Evolutionary conservation across 2,113 vertebrate genomes (phyloP), one percentile per base, ranked within the genome.

Genomic region (Pipa parva): DNA sequence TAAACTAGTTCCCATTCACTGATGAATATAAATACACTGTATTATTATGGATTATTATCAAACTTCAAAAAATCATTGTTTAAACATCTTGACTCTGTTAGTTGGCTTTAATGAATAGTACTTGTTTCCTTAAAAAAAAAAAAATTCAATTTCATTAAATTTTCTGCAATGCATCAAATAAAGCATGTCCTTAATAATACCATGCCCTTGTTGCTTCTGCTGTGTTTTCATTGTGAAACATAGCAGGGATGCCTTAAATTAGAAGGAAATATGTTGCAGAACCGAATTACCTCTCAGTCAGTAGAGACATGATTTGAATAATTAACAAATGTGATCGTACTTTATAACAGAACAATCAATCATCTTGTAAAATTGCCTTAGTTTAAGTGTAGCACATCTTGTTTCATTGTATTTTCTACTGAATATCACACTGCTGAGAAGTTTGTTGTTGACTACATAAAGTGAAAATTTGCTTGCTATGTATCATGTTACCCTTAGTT

Each of bases 321-420:
- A 61, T 61, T 61, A 61, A 69, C 52, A 20, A 42, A 61, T 48
- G 50, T 5, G 45, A 59, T 51, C 22, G 39, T 50, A 42, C 24
- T 24, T 28, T 69, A 45, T 61, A 45, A 54, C 52, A 28, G 13
- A 52, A 60, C 60, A 24, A 69, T 69, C 66, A 69, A 69, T 69
- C 58, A 69, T 61, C 60, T 52, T 24, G 10, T 39, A 61, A 33
- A 49, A 45, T 54, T 51, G 20, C 48, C 24, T 45, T 42, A 52
- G 25, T 45, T 45, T 31, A 15, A 20, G 26, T 28, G 49, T 69
- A 61, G 61, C 61, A 54, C 52, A 69, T 69, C 57, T 61, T 69
- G 66, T 22, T 69, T 31, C 58, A 31, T 69, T 67, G 17, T 26
- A 22, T 27, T 57, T 58, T 21, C 36, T 26, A 45, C 39, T 60